Percentiles rank a stretch among this genome's conserved stretches.
Evolutionary conservation across 2,888 invertebrate species (phyloP).

Genomic region (Gnatocerus cornutus): DNA sequence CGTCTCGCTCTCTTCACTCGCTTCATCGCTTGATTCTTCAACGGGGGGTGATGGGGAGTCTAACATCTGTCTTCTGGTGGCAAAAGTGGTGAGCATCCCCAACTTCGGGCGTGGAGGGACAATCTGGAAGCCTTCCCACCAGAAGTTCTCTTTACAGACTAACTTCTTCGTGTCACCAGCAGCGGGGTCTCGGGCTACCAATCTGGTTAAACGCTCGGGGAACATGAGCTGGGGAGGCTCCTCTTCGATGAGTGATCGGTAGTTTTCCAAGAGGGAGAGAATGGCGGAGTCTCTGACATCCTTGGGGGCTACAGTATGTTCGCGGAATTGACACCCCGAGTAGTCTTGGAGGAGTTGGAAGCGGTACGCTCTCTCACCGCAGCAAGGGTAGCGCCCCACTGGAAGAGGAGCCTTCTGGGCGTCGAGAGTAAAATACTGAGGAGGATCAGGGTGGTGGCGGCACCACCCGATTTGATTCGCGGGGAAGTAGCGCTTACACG

Average conservation of each 20-base stretch:
- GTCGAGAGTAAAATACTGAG: slow-evolving; percentile 84
- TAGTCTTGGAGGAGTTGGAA: slow-evolving; percentile 82
- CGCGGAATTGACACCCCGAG: slow-evolving; percentile 81
- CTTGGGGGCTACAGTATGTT: slow-evolving; percentile 82
- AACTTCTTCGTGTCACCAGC: slow-evolving; percentile 70
- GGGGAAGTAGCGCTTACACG: slow-evolving; percentile 85
- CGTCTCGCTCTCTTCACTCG: slow-evolving; percentile 54
- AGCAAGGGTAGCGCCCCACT: slow-evolving; percentile 86
- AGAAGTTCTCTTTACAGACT: slow-evolving; percentile 79
- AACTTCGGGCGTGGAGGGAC: slow-evolving; percentile 77
- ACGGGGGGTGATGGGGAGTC: slow-evolving; percentile 35
- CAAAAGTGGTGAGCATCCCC: slow-evolving; percentile 74
- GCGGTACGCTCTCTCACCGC: slow-evolving; percentile 86
- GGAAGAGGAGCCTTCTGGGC: slow-evolving; percentile 78
- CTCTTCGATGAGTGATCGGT: slow-evolving; percentile 77
- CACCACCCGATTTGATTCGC: slow-evolving; percentile 87
- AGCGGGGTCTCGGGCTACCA: slow-evolving; percentile 74
- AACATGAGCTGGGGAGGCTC: slow-evolving; percentile 80
- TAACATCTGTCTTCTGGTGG: slow-evolving; percentile 47
- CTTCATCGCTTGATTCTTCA: slow-evolving; percentile 59
- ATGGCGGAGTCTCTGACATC: slow-evolving; percentile 80
- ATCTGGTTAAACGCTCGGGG: slow-evolving; percentile 79
- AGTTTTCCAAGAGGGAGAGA: slow-evolving; percentile 75
- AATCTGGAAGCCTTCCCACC: slow-evolving; percentile 83
- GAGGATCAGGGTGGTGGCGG: slow-evolving; percentile 83